Conservation (phyloP, 2,113 vertebrate genomes). For the Myocastor coypus region DNA sequence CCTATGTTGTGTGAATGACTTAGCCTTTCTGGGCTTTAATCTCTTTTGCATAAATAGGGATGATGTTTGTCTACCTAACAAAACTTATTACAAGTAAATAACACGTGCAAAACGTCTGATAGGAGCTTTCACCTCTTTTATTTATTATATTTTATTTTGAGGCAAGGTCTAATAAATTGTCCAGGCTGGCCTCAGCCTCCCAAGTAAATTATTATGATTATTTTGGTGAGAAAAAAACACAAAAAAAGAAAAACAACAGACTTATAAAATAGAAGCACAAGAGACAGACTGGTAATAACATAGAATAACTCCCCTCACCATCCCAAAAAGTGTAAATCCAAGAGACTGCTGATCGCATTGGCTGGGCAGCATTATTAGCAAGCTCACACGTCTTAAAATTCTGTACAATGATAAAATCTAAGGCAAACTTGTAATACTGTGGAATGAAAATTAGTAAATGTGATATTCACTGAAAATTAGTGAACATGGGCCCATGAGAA, state of each 20-base stretch:
- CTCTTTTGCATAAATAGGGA: not conserved
- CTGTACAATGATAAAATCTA: not conserved
- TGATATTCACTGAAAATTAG: not conserved
- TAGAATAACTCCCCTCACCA: not conserved
- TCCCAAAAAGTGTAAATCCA: not conserved
- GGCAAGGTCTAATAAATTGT: too few relatives aligned
- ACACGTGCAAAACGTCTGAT: not conserved
- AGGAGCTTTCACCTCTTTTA: not conserved
- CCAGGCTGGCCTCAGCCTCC: too few relatives aligned
- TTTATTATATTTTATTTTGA: too few relatives aligned
- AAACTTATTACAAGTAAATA: not conserved
- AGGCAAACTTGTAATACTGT: not conserved
- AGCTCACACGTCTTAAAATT: not conserved
- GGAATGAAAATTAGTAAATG: not conserved
- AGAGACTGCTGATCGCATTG: not conserved
- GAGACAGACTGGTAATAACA: not conserved
- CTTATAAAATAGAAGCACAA: not conserved
- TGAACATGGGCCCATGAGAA: not conserved
- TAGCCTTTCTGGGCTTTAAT: not conserved
- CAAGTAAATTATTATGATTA: too few relatives aligned
- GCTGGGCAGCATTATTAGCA: not conserved
- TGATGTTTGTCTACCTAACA: not conserved
- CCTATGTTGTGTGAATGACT: not conserved
- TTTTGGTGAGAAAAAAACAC: not conserved
- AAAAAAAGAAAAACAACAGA: not conserved